Percentiles rank a stretch among this genome's conserved stretches.
phyloP scores from a whole-genome alignment of 2,888 invertebrate species.

The Camptogramma bilineatum region DNA sequence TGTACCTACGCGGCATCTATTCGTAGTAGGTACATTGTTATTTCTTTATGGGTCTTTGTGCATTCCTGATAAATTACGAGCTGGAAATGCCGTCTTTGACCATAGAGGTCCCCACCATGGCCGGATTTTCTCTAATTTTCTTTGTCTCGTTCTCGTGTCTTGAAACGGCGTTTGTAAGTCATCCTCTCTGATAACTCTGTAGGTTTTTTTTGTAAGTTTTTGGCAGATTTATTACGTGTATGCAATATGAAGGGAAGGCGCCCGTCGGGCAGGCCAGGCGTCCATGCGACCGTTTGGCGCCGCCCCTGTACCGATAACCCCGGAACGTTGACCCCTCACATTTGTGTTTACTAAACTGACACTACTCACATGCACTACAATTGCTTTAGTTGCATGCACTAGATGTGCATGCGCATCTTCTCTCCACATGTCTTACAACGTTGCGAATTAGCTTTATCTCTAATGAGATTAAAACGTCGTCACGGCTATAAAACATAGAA shows the following conservation, averaged over 20 bases:
- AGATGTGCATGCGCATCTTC: slow-evolving; percentile 34
- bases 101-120: not conserved
- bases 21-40: not conserved
- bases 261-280: slow-evolving; percentile 44
- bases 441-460: slow-evolving; percentile 9
- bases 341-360: slow-evolving; percentile 76
- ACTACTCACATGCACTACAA: slow-evolving; percentile 59
- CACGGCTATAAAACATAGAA: not conserved
- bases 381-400: slow-evolving; percentile 50
- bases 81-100: not conserved
- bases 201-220: not conserved
- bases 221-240: not conserved
- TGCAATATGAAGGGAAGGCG: slow-evolving; percentile 37
- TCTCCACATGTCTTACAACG: slow-evolving; percentile 31
- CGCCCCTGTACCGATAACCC: slow-evolving; percentile 78
- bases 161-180: not conserved
- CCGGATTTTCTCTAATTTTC: not conserved
- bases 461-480: not conserved
- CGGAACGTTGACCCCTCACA: slow-evolving; percentile 79
- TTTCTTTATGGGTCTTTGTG: not conserved
- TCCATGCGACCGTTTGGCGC: slow-evolving; percentile 78
- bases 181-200: not conserved
- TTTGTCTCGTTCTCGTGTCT: not conserved
- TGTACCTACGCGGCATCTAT: not conserved
- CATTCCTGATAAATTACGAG: not conserved